Evolutionary conservation across 2,888 invertebrate genomes (phyloP), one percentile per base, ranked within the genome.

Genomic region (Entomobrya multifasciata): DNA sequence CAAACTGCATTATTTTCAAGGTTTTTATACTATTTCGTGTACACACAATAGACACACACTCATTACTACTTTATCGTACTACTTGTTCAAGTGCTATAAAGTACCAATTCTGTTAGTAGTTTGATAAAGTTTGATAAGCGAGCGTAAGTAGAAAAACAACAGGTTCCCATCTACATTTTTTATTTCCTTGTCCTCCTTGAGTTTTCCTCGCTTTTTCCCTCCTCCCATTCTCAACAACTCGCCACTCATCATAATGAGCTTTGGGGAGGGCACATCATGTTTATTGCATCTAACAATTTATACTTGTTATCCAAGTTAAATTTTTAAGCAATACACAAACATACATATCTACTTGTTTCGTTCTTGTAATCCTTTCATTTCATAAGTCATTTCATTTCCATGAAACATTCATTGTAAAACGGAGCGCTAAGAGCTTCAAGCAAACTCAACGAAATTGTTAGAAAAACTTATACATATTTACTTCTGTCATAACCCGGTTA

Each of bases 91-190:
- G 17, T 44, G 20, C n/a, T n/a, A n/a, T n/a, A n/a, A 10, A 22
- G 57, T 1, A 15, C 49, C 13, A 36, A 36, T 36, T 6, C 36
- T 36, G 8, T 8, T 36, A 36, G 36, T 8, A 36, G 36, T 22
- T 27, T 49, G 36, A 20, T 52, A 36, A 30, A 55, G 36, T 55
- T 25, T 17, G 47, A 80, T 55, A 30, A 15, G n/a, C 8, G 8
- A 36, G 36, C 36, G 36, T 4, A 36, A 25, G 11, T 52, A 30
- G 60, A 81, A n/a, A 81, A 70, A 81, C 81, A 81, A 81, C 81
- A 81, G 81, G 81, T 81, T 72, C 81, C 67, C 44, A 81, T 72
- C 13, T 27, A 36, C 49, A 57, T 36, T 79, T 79, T 79, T 65
- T 41, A 5, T 44, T 20, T 74, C n/a, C 22, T 25, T 25, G 44